Percentiles rank a stretch among this genome's conserved stretches.
Conservation (phyloP, 2,888 invertebrate genomes). For the Mimumesa dahlbomi region DNA sequence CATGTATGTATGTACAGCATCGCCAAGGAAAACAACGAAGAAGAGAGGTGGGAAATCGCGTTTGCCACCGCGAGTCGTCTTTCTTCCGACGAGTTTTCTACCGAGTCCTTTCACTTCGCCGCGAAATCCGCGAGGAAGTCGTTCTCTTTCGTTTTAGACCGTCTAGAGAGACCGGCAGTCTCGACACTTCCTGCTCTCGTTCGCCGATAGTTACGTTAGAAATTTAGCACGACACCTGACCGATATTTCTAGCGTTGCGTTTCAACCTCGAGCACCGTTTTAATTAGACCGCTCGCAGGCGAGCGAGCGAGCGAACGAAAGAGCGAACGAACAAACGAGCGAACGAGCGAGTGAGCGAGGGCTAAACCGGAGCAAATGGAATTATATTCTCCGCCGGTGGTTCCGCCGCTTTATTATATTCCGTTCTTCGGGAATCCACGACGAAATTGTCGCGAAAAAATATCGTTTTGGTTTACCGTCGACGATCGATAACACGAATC, state of each 20-base stretch:
- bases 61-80: too few relatives aligned
- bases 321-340: too few relatives aligned
- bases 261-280: conserved; percentile 7
- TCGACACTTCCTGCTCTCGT: conserved; percentile 4
- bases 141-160: conserved; percentile 17
- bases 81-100: conserved; percentile 22
- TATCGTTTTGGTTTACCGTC: conserved; percentile 2
- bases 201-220: conserved; percentile 34
- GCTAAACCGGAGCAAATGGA: too few relatives aligned
- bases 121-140: conserved; percentile 29
- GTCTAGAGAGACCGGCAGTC: too few relatives aligned
- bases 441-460: too few relatives aligned
- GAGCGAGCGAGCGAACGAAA: too few relatives aligned
- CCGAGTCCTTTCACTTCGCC: conserved; percentile 46
- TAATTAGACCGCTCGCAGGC: conserved; percentile 22
- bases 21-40: neutral
- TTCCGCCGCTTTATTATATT: too few relatives aligned
- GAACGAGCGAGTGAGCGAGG: too few relatives aligned
- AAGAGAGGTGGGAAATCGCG: conserved; percentile 8
- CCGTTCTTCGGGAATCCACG: too few relatives aligned
- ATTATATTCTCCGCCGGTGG: too few relatives aligned
- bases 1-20: neutral
- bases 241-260: conserved; percentile 38
- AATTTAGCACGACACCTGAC: conserved; percentile 51
- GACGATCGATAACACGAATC: too few relatives aligned